phyloP scores from a whole-genome alignment of 2,888 invertebrate genomes.

The Mellilla xanthometata region DNA sequence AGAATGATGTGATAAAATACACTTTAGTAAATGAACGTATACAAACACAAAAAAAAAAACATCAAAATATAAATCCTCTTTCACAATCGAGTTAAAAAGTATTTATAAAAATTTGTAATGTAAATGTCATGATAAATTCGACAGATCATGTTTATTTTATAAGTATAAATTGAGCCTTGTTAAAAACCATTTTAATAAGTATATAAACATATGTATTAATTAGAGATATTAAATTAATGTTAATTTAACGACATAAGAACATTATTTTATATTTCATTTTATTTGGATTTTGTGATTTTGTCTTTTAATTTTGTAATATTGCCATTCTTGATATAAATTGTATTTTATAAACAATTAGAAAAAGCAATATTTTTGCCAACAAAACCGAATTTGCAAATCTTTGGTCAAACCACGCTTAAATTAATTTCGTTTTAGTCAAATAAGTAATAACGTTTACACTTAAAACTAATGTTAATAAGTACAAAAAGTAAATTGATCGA shows the following conservation, averaged over 20 bases:
- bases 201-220: too few species aligned
- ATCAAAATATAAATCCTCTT: constrained; percentile 14
- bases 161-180: constrained; percentile 28
- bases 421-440: too few species aligned
- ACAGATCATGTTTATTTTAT: constrained; percentile 19
- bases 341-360: background rate
- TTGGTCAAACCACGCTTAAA: constrained; percentile 24
- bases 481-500: constrained; percentile 23
- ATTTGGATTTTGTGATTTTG: too few species aligned
- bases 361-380: background rate
- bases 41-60: constrained; percentile 5
- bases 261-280: too few species aligned
- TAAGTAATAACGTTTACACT: background rate
- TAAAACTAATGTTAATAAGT: constrained; percentile 16
- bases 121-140: constrained; percentile 31
- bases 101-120: constrained; percentile 13
- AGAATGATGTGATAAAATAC: too few species aligned
- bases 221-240: too few species aligned
- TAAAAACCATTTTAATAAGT: too few species aligned
- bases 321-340: too few species aligned
- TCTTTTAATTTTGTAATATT: too few species aligned
- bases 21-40: constrained; percentile 1
- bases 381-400: constrained; percentile 19
- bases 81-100: too few species aligned
- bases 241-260: too few species aligned